These are phyloP conservation scores for Manis crassicaudata DNA, from an alignment of 2,797 vertebrate genomes.

Conservation along the genomic window DNA sequence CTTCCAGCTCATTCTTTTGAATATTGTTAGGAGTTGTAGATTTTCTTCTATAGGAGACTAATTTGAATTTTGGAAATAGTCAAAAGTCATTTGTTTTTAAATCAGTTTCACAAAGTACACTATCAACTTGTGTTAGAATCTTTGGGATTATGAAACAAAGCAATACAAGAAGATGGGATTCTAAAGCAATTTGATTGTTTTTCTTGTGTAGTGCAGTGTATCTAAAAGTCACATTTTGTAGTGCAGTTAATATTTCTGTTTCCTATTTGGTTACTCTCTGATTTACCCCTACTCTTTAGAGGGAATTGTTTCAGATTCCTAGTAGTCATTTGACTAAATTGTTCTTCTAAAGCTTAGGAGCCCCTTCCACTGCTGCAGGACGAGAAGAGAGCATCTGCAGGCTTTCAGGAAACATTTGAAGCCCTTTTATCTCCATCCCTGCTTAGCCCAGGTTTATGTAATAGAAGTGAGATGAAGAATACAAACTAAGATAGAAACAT, in stretches of 20 bases:
- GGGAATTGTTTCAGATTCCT: not conserved
- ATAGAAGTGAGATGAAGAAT: not conserved
- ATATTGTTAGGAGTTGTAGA: conserved; percentile 38
- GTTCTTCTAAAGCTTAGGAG: not conserved
- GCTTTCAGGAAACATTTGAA: not conserved
- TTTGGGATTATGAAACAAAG: not conserved
- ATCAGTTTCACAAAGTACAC: conserved; percentile 34
- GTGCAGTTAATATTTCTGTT: not conserved
- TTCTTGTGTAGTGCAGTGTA: not conserved
- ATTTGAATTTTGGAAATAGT: conserved; percentile 56
- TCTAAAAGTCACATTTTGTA: not conserved
- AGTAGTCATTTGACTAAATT: not conserved
- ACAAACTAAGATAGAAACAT: not conserved
- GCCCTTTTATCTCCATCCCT: not conserved
- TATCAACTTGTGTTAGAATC: not conserved
- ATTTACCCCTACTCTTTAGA: not conserved
- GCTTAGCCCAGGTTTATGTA: not conserved
- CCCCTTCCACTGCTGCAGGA: not conserved
- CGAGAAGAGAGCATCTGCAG: not conserved
- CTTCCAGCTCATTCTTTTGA: conserved; percentile 18
- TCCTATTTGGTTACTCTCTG: conserved; percentile 20
- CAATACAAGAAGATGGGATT: not conserved
- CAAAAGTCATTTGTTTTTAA: conserved; percentile 33
- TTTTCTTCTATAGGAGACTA: conserved; percentile 62
- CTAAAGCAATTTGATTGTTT: not conserved